phyloP scores from a whole-genome alignment of 2,113 vertebrate genomes.

The Melierax canorus region DNA sequence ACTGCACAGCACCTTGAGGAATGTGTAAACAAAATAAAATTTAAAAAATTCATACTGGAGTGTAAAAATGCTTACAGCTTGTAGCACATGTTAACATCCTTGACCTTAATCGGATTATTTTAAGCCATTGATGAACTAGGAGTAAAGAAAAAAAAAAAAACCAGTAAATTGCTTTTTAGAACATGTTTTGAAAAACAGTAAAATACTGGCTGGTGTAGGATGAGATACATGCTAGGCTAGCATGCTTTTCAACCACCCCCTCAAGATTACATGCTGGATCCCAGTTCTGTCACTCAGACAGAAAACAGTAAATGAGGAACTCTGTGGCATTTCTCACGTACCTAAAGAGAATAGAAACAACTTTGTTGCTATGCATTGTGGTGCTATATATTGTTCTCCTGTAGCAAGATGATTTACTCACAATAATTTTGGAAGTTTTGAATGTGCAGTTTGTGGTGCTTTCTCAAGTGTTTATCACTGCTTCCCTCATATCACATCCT shows the following conservation, averaged over 20 bases:
- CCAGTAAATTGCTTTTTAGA: not conserved
- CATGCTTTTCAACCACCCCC: not conserved
- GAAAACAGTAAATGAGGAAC: not conserved
- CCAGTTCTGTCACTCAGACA: not conserved
- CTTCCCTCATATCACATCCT: fast-evolving
- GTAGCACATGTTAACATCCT: not conserved
- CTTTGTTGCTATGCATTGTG: not conserved
- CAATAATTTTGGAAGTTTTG: not conserved
- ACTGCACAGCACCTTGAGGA: not conserved
- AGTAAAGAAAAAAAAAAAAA: not conserved
- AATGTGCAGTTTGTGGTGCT: not conserved
- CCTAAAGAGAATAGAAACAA: not conserved
- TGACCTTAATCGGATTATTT: not conserved
- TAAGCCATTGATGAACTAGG: not conserved
- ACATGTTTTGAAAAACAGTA: not conserved
- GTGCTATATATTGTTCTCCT: not conserved
- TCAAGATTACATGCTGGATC: not conserved
- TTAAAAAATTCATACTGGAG: not conserved
- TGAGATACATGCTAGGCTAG: not conserved
- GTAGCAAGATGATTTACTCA: not conserved
- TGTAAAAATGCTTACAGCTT: not conserved
- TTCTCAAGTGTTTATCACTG: not conserved
- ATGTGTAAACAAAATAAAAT: not conserved
- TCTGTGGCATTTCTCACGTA: not conserved
- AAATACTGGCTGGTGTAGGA: not conserved